Percentiles rank a stretch among this genome's conserved stretches.
Conservation (phyloP, 2,888 invertebrate species). For the Acrocera orbiculus region DNA sequence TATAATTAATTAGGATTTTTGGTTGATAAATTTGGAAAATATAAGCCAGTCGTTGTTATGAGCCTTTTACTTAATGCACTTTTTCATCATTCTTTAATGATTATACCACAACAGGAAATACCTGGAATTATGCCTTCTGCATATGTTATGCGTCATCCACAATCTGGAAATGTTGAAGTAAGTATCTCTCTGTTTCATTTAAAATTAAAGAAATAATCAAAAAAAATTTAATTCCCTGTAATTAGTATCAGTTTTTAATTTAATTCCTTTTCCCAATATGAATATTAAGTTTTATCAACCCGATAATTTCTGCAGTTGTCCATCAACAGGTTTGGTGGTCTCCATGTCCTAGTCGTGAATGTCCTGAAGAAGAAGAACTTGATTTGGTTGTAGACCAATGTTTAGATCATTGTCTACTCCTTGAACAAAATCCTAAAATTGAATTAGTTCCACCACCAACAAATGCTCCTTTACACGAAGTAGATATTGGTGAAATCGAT, state of each 20-base stretch:
- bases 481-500: conserved; percentile 35
- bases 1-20: conserved; percentile 44
- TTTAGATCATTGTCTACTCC: conserved; percentile 50
- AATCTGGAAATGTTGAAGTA: conserved; percentile 52
- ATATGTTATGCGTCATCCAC: conserved; percentile 57
- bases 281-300: too few species aligned
- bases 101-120: conserved; percentile 63
- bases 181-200: conserved; percentile 10
- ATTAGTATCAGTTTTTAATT: too few species aligned
- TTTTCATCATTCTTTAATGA: conserved; percentile 60
- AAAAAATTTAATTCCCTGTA: neutral
- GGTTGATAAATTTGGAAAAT: conserved; percentile 73
- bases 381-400: conserved; percentile 56
- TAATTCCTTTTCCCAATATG: too few species aligned
- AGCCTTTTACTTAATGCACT: conserved; percentile 59
- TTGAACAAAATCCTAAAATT: conserved; percentile 26
- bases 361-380: conserved; percentile 54
- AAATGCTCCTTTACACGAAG: conserved; percentile 17
- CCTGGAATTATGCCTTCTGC: conserved; percentile 58
- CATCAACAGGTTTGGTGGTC: conserved; percentile 62
- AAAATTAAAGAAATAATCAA: too few species aligned
- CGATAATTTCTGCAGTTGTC: too few species aligned
- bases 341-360: conserved; percentile 61
- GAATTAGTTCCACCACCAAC: conserved; percentile 20
- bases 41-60: conserved; percentile 65